These are phyloP conservation scores for Psilopogon haemacephalus DNA, from an alignment of 2,113 vertebrate genomes.

Conservation along the genomic window DNA sequence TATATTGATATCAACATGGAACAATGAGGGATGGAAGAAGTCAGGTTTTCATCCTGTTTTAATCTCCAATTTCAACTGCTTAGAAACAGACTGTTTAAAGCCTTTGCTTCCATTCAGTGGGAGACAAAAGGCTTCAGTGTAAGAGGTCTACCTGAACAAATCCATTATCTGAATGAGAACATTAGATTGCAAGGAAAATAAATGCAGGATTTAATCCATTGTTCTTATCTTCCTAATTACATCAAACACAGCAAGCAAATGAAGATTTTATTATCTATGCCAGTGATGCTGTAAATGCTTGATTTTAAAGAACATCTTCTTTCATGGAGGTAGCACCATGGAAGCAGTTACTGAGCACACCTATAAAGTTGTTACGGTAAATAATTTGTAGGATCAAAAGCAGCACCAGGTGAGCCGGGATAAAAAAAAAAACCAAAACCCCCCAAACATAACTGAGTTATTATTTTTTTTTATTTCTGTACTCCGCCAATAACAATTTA, in stretches of 20 bases:
- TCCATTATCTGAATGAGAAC: not conserved
- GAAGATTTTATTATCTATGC: not conserved
- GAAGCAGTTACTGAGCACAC: not conserved
- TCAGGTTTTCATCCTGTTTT: not conserved
- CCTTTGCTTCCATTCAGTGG: not conserved
- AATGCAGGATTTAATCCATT: not conserved
- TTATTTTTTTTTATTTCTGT: not conserved
- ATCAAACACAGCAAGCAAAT: not conserved
- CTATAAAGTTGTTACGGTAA: not conserved
- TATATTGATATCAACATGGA: not conserved
- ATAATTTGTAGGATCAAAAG: not conserved
- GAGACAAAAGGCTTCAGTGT: not conserved
- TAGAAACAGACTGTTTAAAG: not conserved
- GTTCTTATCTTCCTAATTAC: not conserved
- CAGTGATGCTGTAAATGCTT: not conserved
- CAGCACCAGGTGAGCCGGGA: not conserved
- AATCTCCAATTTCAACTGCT: not conserved
- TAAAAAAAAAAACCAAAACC: no score
- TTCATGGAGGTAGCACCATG: not conserved
- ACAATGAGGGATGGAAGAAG: not conserved
- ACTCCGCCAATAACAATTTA: not conserved
- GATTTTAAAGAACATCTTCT: not conserved
- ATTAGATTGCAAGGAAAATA: not conserved
- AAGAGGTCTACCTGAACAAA: not conserved
- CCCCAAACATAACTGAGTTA: not conserved